Conservation (phyloP, 2,888 invertebrate genomes). For the Lasius fuliginosus region DNA sequence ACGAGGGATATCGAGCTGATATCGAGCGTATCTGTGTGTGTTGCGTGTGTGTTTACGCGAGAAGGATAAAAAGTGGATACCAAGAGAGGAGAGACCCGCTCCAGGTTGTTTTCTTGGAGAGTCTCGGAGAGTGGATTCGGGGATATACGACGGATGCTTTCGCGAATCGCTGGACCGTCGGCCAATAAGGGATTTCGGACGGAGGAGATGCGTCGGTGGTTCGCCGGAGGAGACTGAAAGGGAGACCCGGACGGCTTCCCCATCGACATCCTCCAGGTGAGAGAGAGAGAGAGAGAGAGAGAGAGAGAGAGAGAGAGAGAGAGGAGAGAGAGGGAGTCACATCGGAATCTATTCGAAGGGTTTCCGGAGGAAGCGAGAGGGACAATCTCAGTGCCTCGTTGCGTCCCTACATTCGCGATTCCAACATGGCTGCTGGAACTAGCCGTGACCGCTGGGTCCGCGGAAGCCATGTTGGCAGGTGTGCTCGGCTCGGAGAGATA, state of each 20-base stretch:
- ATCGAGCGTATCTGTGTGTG: no score
- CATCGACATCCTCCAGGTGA: conserved; percentile 87
- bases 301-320: no score
- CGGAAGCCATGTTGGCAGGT: conserved; percentile 87
- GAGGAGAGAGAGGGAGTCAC: no score
- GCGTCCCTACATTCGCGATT: conserved; percentile 80
- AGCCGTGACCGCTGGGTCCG: conserved; percentile 84
- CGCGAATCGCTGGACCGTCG: conserved; percentile 42
- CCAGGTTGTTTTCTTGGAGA: no score
- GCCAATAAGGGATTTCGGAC: conserved; percentile 49
- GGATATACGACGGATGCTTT: conserved; percentile 40
- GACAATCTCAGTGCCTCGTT: conserved; percentile 50
- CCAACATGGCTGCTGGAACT: conserved; percentile 85
- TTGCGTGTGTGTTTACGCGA: no score
- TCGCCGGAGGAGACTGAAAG: conserved; percentile 59
- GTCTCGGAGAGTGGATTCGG: no score
- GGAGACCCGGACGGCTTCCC: conserved; percentile 59
- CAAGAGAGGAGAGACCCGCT: no score
- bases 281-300: conserved; percentile 81
- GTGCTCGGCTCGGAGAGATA: conserved; percentile 79
- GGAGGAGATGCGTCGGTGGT: conserved; percentile 69
- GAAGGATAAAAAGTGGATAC: no score
- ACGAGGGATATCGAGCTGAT: neutral
- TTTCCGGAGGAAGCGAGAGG: conserved; percentile 42
- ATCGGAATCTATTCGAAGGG: no score